Percentiles rank a stretch among this genome's conserved stretches.
phyloP scores from a whole-genome alignment of 2,888 invertebrate species.

The Plutella xylostella region DNA sequence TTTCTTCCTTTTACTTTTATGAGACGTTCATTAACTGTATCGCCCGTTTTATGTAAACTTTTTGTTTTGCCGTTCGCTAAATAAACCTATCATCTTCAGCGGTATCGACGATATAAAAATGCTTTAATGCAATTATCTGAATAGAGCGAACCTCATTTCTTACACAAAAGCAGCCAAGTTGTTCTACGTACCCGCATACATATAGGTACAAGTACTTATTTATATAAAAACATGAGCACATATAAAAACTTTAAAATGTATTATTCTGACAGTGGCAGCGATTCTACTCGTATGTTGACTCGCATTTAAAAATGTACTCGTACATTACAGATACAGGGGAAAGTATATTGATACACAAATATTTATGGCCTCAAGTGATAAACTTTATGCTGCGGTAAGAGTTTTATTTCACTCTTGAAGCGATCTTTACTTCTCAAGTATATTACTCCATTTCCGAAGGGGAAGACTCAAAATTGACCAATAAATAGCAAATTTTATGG shows the following conservation, averaged over 20 bases:
- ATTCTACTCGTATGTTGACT: no score
- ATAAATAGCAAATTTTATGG: conserved; percentile 10
- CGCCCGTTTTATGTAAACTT: conserved; percentile 25
- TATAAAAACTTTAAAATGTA: no score
- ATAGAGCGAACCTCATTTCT: no score
- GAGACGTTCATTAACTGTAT: conserved; percentile 54
- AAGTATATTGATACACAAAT: conserved; percentile 52
- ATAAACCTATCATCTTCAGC: conserved; percentile 4
- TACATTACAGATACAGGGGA: conserved; percentile 25
- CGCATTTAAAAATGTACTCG: conserved; percentile 30
- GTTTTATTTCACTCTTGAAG: conserved; percentile 52
- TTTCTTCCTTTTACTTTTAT: conserved; percentile 57
- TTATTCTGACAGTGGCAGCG: no score
- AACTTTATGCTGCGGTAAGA: conserved; percentile 60
- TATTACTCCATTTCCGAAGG: conserved; percentile 15
- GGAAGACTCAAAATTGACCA: conserved; percentile 11
- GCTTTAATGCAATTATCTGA: no score
- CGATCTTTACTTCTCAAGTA: conserved; percentile 20
- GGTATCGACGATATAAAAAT: no score
- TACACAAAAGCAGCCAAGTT: no score
- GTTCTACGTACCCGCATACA: no score
- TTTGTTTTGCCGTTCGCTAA: neutral
- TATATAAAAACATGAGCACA: no score
- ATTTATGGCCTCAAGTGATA: conserved; percentile 58
- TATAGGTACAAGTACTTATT: no score